Evolutionary conservation across 1,140 invertebrate genomes (phyloP), one percentile per base, ranked within the genome.

Genomic region (Teleopsis dalmanni): DNA sequence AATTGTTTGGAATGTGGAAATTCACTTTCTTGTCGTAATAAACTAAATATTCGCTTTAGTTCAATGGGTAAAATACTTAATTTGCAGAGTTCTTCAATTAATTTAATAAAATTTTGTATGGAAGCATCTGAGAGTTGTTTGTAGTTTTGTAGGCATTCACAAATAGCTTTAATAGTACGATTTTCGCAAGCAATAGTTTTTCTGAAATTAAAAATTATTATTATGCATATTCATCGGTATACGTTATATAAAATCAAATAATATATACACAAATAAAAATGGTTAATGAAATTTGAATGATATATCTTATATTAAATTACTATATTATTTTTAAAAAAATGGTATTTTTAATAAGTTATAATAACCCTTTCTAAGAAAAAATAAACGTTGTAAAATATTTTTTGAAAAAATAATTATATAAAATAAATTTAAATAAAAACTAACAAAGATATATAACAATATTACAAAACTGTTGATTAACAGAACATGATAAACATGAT

Each of bases 81-180:
- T 37, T 73, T 76, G 34, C 77, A 78, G 14, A 82, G 62, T 51
- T 70, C 70, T 63, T 82, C 79, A 26, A 81, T 63, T 10, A 82
- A 54, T 50, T 73, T 72, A 35, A 82, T 75, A 22, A 81, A 57
- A 54, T 77, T 73, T 47, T 73, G 71, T 51, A 72, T 58, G 47
- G 73, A 70, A 18, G 54, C 61, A 46, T 57, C 58, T 18, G 57
- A 45, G 18, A 57, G 57, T 42, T 55, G 57, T 14, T 59, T 57
- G 22, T 65, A 57, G 10, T 58, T 52, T 36, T 60, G 46, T 7
- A 77, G 57, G 34, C 66, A 59, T 18, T 64, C 58, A 45, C 73
- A 73, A 3, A 74, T 64, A 3, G 66, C 63, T 31, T 60, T 63
- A 41, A 78, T 72, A 0, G 74, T 59, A 26, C 64, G 70, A 47